Base-by-base conservation (phyloP, 2,888 invertebrate species). In the Stenodera caucasica region DNA sequence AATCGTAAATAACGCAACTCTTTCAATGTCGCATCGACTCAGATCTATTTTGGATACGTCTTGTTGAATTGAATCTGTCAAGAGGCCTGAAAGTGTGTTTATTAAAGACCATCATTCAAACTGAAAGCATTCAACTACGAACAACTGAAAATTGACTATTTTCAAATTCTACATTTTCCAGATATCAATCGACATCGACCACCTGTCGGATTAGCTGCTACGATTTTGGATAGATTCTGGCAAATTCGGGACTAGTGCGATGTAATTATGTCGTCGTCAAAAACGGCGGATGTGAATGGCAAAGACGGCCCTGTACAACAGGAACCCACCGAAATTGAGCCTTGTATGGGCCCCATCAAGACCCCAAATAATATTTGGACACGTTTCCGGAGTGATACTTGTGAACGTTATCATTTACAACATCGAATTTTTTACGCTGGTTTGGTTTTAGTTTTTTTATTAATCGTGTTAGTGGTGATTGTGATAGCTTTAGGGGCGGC, bases 401-500 rank as follows among this genome's bases (percentile, higher is more conserved):
- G 75, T 35, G 67, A 74, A 33, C 75, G 72, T 64, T 73, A 76
- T 21, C 76, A 76, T 35, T 68, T 79, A n/a, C 67, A 72, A 5
- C 70, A 70, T 33, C 67, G 69, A 40, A 75, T 75, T 53, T 62
- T 78, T 30, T 69, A 75, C 40, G 61, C 72, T 21, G 71, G 72
- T 51, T 60, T 66, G 14, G 72, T 64, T 32, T 65, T 78, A 58
- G 55, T 75, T 35, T 37, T 75, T 29, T 55, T 80, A 18, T 68
- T 82, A 49, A 70, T 82, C 33, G 55, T 83, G 33, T 74, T 84
- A 52, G 67, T 83, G 21, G 69, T 84, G 49, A 74, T 81, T 32
- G 76, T 84, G 49, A 70, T 85, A 56, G 77, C 80, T 12, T 72
- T 85, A 71, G 76, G 78, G 11, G 77, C 80, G 14, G 71, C 81